phyloP scores from a whole-genome alignment of 1,140 invertebrate genomes.

The Bombyx mandarina region DNA sequence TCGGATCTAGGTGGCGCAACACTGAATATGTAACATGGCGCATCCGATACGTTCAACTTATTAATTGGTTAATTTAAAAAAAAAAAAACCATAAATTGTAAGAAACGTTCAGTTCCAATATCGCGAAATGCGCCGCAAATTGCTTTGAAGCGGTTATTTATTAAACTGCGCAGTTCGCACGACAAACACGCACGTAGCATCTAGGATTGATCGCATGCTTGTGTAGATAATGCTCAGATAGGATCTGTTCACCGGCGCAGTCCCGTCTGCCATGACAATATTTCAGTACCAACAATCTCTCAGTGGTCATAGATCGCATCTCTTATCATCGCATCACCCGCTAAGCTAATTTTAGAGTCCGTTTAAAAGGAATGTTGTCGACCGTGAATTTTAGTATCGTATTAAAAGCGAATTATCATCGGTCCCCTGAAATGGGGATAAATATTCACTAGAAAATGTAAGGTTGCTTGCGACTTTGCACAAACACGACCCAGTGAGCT shows the following conservation, averaged over 20 bases:
- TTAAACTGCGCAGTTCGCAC: no score
- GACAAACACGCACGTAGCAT: conserved; percentile 1
- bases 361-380: conserved; percentile 19
- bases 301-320: conserved; percentile 29
- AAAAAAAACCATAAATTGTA: no score
- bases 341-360: conserved; percentile 32
- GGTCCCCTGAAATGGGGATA: conserved; percentile 2
- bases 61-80: no score
- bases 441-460: conserved; percentile 5
- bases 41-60: not conserved
- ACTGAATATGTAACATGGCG: not conserved
- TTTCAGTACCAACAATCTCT: conserved; percentile 33
- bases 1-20: conserved; percentile 36
- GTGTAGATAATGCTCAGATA: conserved; percentile 26
- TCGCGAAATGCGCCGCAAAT: no score
- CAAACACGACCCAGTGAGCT: conserved; percentile 13
- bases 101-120: no score
- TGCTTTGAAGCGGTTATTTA: no score
- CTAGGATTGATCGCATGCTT: conserved; percentile 18
- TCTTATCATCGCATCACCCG: conserved; percentile 22
- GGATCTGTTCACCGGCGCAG: conserved; percentile 19
- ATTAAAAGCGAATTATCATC: not conserved
- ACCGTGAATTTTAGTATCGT: conserved; percentile 5
- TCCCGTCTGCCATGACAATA: conserved; percentile 27
- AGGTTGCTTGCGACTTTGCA: conserved; percentile 3